Conservation (phyloP, 2,797 vertebrate genomes). For the Hylomyscus alleni region DNA sequence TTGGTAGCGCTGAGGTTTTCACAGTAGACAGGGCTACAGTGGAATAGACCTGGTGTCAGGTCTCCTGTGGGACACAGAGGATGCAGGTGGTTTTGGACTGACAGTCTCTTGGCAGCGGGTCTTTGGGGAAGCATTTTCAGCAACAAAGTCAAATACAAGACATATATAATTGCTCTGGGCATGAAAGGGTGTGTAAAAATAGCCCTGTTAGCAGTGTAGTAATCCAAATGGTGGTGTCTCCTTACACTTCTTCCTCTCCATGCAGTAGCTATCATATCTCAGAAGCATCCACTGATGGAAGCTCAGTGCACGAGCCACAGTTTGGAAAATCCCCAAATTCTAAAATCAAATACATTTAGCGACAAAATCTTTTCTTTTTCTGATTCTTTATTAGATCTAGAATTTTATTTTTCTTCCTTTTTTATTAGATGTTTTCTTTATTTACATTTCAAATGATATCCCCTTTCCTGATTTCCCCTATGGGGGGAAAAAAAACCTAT, state of each 20-base stretch:
- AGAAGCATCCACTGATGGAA: neutral
- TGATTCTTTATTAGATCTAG: too few species aligned
- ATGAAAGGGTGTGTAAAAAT: neutral
- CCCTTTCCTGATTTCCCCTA: too few species aligned
- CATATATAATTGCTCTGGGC: neutral
- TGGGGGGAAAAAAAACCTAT: too few species aligned
- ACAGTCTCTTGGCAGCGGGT: neutral
- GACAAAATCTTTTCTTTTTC: constrained; percentile 26
- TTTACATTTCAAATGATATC: too few species aligned
- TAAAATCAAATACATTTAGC: constrained; percentile 36
- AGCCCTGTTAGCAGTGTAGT: neutral
- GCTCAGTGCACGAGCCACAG: neutral
- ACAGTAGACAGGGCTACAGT: neutral
- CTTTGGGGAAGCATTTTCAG: neutral
- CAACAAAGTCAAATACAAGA: constrained; percentile 32
- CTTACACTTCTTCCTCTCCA: neutral
- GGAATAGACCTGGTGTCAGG: neutral
- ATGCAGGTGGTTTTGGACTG: neutral
- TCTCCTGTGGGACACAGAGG: neutral
- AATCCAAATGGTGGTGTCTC: neutral
- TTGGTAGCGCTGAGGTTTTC: neutral
- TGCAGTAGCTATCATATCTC: neutral
- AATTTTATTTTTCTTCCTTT: too few species aligned
- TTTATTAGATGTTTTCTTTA: too few species aligned
- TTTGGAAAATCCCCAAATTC: constrained; percentile 3